These are phyloP conservation scores for Drosophila histrio DNA, from an alignment of 2,888 invertebrate genomes.

Conservation along the genomic window DNA sequence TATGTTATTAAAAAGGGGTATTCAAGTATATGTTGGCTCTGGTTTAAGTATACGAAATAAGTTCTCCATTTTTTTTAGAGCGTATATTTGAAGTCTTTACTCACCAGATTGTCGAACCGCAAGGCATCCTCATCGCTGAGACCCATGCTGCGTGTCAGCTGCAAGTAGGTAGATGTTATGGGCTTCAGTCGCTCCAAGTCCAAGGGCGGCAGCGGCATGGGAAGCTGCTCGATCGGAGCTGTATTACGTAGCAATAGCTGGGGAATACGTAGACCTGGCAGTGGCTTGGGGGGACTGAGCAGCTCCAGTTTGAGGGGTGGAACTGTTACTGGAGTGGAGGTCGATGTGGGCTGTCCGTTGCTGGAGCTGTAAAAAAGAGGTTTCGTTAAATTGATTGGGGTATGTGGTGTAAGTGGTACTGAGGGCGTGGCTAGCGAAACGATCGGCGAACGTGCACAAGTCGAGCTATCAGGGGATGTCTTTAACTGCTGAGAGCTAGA, in stretches of 20 bases:
- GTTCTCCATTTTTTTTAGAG: slow-evolving; percentile 50
- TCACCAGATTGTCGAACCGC: slow-evolving; percentile 87
- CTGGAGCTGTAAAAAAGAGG: slow-evolving; percentile 75
- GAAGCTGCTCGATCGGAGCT: slow-evolving; percentile 24
- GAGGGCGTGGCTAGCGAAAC: slow-evolving; percentile 45
- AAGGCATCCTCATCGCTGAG: slow-evolving; percentile 87
- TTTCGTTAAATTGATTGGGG: slow-evolving; percentile 82
- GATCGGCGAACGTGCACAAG: slow-evolving; percentile 56
- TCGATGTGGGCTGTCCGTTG: slow-evolving; percentile 52
- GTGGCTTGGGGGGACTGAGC: slow-evolving; percentile 64
- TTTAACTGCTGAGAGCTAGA: slow-evolving; percentile 43
- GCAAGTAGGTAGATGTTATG: slow-evolving; percentile 94
- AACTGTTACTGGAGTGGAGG: slow-evolving; percentile 60
- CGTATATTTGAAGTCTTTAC: slow-evolving; percentile 84
- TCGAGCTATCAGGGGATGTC: slow-evolving; percentile 59
- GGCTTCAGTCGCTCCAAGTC: slow-evolving; percentile 88
- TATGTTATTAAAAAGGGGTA: background rate
- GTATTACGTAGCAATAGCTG: slow-evolving; percentile 50
- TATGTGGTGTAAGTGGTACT: slow-evolving; percentile 51
- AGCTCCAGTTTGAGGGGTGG: slow-evolving; percentile 63
- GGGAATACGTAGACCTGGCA: slow-evolving; percentile 65
- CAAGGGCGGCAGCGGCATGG: slow-evolving; percentile 67
- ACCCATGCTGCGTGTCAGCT: slow-evolving; percentile 91
- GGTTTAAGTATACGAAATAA: background rate
- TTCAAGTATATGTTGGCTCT: background rate